Evolutionary conservation across 2,888 invertebrate species (phyloP).

Genomic region (Cantharis nigra): DNA sequence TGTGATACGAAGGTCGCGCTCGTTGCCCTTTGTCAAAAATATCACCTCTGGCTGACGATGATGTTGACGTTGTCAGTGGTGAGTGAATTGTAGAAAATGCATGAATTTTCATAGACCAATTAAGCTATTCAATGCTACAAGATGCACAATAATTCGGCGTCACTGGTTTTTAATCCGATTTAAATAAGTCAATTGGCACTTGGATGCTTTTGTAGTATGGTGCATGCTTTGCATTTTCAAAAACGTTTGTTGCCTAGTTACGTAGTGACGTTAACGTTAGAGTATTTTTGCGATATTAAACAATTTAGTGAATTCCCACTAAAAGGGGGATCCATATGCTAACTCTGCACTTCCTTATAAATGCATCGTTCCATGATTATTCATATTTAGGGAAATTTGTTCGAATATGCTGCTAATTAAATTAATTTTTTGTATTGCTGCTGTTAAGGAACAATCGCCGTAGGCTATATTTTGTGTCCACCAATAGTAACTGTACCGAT

Average conservation of each 20-base stretch:
- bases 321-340: neutral
- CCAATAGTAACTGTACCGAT: too few relatives aligned
- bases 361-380: neutral
- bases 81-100: slow-evolving; percentile 35
- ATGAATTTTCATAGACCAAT: slow-evolving; percentile 5
- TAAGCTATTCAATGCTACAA: neutral
- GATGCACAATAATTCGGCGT: neutral
- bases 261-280: neutral
- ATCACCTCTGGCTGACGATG: slow-evolving; percentile 36
- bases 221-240: neutral
- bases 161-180: neutral
- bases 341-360: neutral
- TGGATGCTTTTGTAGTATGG: neutral
- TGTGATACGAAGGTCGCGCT: slow-evolving; percentile 37
- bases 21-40: slow-evolving; percentile 24
- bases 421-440: too few relatives aligned
- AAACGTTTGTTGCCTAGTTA: neutral
- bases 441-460: neutral
- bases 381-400: neutral
- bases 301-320: neutral
- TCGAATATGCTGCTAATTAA: neutral
- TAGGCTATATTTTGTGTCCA: neutral
- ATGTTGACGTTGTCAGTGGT: slow-evolving; percentile 48
- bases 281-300: neutral
- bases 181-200: neutral